Evolutionary conservation across 2,797 vertebrate species (phyloP).

Genomic region (Sus cebifrons): DNA sequence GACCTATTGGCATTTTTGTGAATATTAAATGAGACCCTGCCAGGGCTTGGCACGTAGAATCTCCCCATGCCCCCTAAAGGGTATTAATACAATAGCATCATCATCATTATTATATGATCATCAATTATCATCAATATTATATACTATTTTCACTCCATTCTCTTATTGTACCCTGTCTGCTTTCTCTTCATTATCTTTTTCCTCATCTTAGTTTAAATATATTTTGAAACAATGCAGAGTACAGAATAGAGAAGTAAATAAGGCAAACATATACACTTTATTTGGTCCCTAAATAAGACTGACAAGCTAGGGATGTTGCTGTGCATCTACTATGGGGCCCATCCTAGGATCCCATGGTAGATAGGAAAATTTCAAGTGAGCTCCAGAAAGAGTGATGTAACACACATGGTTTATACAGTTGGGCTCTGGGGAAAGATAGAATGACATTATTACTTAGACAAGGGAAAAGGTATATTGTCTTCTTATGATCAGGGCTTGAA

Average conservation of each 20-base stretch:
- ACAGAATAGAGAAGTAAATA: not conserved
- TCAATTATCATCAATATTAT: not conserved
- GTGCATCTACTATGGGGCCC: not conserved
- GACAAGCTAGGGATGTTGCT: not conserved
- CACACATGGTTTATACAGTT: not conserved
- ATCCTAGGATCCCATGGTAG: not conserved
- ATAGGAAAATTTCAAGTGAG: not conserved
- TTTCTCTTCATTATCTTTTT: not conserved
- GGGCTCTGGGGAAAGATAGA: not conserved
- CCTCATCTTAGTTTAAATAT: not conserved
- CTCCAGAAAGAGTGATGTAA: not conserved
- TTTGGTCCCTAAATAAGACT: not conserved
- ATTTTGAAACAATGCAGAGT: not conserved
- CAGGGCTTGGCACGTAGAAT: not conserved
- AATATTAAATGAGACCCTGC: not conserved
- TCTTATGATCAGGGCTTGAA: slow-evolving; percentile 1
- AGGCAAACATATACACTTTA: not conserved
- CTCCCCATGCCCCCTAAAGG: not conserved
- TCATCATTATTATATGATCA: not conserved
- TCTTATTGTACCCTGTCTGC: not conserved
- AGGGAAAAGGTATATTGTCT: not conserved
- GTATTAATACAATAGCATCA: not conserved
- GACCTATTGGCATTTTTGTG: not conserved
- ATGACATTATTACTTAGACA: not conserved
- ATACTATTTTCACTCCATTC: not conserved